These are phyloP conservation scores for Ormyrus labotus DNA, from an alignment of 2,888 invertebrate genomes.

Conservation along the genomic window DNA sequence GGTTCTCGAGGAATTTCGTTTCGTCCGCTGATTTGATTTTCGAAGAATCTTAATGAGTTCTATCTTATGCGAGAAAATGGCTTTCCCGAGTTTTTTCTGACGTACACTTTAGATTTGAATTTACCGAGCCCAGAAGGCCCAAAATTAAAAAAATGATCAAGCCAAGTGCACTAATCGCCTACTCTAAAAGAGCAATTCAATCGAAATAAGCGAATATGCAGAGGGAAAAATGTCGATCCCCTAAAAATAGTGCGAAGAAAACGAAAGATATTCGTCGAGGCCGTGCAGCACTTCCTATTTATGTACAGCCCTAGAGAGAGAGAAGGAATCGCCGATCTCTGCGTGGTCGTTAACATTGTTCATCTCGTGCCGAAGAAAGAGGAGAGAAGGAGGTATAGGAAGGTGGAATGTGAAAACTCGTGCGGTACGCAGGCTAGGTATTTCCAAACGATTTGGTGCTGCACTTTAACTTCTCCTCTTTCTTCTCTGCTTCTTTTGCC, in stretches of 20 bases:
- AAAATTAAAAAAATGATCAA: no score
- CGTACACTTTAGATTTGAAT: no score
- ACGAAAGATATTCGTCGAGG: conserved; percentile 22
- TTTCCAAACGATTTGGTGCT: conserved; percentile 29
- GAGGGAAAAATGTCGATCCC: background rate
- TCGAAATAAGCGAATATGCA: no score
- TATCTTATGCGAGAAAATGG: no score
- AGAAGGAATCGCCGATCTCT: conserved; percentile 61
- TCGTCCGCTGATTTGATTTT: no score
- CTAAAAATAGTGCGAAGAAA: conserved; percentile 47
- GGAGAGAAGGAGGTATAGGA: conserved; percentile 48
- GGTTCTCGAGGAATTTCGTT: no score
- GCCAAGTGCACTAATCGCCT: no score
- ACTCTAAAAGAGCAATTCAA: no score
- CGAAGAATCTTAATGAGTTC: no score
- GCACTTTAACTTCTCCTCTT: background rate
- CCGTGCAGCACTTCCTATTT: conserved; percentile 30
- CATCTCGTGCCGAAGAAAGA: conserved; percentile 56
- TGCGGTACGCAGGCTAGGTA: conserved; percentile 21
- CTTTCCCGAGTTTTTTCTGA: no score
- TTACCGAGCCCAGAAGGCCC: no score
- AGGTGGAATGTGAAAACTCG: conserved; percentile 64
- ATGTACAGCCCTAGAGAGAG: conserved; percentile 56
- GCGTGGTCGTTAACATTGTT: conserved; percentile 67
- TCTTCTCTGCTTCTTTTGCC: background rate